These are phyloP conservation scores for Porites evermanni DNA, from an alignment of 92 coral and sea anemone genomes.

Conservation along the genomic window DNA sequence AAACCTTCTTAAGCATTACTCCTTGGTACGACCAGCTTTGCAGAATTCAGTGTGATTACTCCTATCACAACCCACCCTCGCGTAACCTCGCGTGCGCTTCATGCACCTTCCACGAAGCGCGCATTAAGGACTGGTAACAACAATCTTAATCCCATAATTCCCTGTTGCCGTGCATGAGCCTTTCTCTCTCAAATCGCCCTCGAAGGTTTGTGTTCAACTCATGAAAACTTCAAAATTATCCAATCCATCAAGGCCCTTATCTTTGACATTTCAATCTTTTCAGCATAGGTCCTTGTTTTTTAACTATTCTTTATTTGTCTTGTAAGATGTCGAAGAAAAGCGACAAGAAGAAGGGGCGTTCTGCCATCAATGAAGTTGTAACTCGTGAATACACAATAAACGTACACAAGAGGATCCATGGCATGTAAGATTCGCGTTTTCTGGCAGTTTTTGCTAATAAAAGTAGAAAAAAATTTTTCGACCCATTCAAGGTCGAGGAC, in stretches of 20 bases:
- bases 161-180: conserved; percentile 36
- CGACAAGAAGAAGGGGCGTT: conserved; percentile 99
- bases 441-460: not conserved
- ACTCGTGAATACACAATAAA: conserved; percentile 98
- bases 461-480: not conserved
- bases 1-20: too few species aligned
- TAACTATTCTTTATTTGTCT: conserved; percentile 33
- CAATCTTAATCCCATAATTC: conserved; percentile 64
- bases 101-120: not conserved
- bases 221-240: conserved; percentile 52
- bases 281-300: not conserved
- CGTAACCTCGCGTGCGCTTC: too few species aligned
- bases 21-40: too few species aligned
- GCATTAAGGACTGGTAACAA: conserved; percentile 13
- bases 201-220: conserved; percentile 71
- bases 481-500: too few species aligned
- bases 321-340: conserved; percentile 95
- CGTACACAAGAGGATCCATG: conserved; percentile 99
- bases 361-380: conserved; percentile 99
- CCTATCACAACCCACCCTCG: too few species aligned
- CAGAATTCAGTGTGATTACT: too few species aligned
- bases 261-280: not conserved
- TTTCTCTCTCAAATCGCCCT: conserved; percentile 67
- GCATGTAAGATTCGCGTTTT: conserved; percentile 79
- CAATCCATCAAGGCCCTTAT: conserved; percentile 63